phyloP scores from a whole-genome alignment of 1,140 invertebrate genomes.

The Ceratina japonica region DNA sequence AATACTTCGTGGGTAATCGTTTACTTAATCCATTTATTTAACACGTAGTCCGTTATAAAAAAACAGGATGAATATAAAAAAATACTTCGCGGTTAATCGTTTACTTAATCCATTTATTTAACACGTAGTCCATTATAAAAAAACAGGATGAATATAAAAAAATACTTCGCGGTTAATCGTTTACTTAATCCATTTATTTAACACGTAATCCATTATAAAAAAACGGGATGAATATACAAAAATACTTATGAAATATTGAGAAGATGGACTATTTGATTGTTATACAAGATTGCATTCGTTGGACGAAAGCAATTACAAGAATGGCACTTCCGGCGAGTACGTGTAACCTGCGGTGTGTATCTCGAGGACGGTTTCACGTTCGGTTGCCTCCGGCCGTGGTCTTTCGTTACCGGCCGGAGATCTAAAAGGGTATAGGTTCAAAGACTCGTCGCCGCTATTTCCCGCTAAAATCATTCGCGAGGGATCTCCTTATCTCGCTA shows the following conservation, averaged over 20 bases:
- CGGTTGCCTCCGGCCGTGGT: conserved; percentile 37
- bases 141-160: conserved; percentile 22
- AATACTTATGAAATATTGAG: neutral
- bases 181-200: neutral
- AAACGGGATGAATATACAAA: conserved; percentile 7
- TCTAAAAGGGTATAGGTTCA: conserved; percentile 47
- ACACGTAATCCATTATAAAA: neutral
- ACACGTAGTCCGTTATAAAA: neutral
- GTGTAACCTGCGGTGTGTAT: conserved; percentile 34
- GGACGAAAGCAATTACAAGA: conserved; percentile 39
- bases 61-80: conserved; percentile 22
- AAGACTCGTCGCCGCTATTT: conserved; percentile 55
- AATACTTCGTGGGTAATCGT: too few species aligned
- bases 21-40: neutral
- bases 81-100: too few species aligned
- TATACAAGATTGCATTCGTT: neutral
- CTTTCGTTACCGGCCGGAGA: conserved; percentile 38
- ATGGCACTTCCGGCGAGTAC: conserved; percentile 39
- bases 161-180: too few species aligned
- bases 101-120: neutral
- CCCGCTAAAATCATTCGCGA: conserved; percentile 61
- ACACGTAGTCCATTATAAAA: neutral
- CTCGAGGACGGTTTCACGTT: conserved; percentile 54
- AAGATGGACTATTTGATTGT: neutral
- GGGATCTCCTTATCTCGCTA: conserved; percentile 59